Evolutionary conservation across 2,888 invertebrate species (phyloP).

Genomic region (Oscheius sp.): DNA sequence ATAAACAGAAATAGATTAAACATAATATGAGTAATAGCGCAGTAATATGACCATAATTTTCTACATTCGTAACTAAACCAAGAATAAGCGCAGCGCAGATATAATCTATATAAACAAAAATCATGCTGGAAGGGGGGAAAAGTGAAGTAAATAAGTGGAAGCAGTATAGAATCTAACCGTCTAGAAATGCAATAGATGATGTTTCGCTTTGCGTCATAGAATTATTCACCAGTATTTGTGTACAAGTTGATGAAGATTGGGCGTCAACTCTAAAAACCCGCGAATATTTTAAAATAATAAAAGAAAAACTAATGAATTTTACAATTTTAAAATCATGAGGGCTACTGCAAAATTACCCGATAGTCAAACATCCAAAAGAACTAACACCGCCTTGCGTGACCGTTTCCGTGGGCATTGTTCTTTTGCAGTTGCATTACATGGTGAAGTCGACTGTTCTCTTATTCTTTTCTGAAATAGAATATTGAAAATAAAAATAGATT

Average conservation of each 20-base stretch:
- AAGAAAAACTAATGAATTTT: not conserved
- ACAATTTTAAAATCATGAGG: not conserved
- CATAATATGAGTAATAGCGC: not conserved
- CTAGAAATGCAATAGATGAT: slow-evolving; percentile 11
- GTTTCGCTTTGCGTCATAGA: slow-evolving; percentile 24
- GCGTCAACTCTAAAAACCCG: not conserved
- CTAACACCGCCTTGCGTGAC: slow-evolving; percentile 21
- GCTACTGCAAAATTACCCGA: not conserved
- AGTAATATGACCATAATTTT: not conserved
- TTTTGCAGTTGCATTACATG: not conserved
- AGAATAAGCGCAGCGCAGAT: not conserved
- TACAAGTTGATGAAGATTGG: not conserved
- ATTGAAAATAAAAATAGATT: not conserved
- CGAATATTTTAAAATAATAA: too few relatives aligned
- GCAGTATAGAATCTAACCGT: not conserved
- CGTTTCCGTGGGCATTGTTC: not conserved
- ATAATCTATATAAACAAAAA: not conserved
- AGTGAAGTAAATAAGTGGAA: not conserved
- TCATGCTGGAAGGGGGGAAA: not conserved
- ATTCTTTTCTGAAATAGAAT: not conserved
- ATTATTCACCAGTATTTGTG: not conserved
- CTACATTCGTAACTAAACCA: not conserved
- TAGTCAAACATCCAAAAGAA: slow-evolving; percentile 20
- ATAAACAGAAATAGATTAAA: not conserved
- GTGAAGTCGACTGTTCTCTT: too few relatives aligned